Percentiles rank a stretch among this genome's conserved stretches.
phyloP scores from a whole-genome alignment of 2,113 vertebrate genomes.

The Paramisgurnus dabryanus region DNA sequence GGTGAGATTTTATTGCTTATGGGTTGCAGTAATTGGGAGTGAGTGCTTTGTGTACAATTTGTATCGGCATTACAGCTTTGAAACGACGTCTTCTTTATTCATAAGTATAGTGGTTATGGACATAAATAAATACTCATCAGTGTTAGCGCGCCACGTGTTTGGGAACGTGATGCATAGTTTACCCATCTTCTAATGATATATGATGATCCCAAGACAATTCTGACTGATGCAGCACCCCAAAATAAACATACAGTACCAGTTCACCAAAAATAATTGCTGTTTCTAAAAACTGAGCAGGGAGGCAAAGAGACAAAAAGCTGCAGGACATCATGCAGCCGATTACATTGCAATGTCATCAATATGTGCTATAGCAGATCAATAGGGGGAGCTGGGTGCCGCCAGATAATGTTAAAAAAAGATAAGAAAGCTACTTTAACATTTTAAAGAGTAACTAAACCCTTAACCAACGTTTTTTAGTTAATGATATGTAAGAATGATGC shows the following conservation, averaged over 20 bases:
- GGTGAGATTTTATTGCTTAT: slow-evolving; percentile 35
- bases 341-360: no score
- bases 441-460: no score
- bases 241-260: not conserved
- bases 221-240: not conserved
- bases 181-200: not conserved
- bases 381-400: no score
- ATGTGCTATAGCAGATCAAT: no score
- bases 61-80: slow-evolving; percentile 44
- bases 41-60: slow-evolving; percentile 48
- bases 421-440: no score
- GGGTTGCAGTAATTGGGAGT: slow-evolving; percentile 2
- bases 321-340: slow-evolving; percentile 50
- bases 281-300: not conserved
- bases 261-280: not conserved
- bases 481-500: no score
- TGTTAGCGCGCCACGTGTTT: slow-evolving; percentile 30
- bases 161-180: not conserved
- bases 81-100: slow-evolving; percentile 47
- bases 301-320: not conserved
- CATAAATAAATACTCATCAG: slow-evolving; percentile 59
- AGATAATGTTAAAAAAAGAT: no score
- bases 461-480: no score
- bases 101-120: slow-evolving; percentile 48
- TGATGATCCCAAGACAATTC: not conserved